Percentiles rank a stretch among this genome's conserved stretches.
phyloP scores from a whole-genome alignment of 1,140 invertebrate genomes.

The Leptonema lineaticorne region DNA sequence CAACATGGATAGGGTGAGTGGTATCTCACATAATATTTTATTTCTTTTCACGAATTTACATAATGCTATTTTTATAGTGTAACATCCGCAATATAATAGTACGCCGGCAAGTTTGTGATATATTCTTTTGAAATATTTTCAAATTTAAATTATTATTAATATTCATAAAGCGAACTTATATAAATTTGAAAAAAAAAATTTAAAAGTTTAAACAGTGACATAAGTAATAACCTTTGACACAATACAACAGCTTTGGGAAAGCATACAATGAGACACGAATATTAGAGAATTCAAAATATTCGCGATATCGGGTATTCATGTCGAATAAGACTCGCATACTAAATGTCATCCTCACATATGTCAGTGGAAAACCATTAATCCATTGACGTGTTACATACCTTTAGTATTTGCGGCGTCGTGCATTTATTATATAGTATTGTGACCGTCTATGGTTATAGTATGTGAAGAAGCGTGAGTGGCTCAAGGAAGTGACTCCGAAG shows the following conservation, averaged over 20 bases:
- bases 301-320: constrained; percentile 35
- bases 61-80: constrained; percentile 55
- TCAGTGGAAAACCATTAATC: constrained; percentile 36
- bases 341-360: constrained; percentile 40
- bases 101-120: neutral
- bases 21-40: constrained; percentile 47
- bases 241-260: neutral
- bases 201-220: neutral
- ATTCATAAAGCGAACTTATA: neutral
- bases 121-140: neutral
- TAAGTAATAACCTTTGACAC: neutral
- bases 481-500: constrained; percentile 10
- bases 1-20: constrained; percentile 30
- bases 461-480: constrained; percentile 6
- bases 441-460: constrained; percentile 19
- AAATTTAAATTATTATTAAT: neutral
- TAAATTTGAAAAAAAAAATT: too few relatives aligned
- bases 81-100: constrained; percentile 9
- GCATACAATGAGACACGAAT: neutral
- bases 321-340: constrained; percentile 24
- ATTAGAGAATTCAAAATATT: neutral
- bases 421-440: neutral
- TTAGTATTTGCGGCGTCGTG: neutral
- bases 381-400: neutral
- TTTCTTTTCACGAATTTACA: constrained; percentile 55